These are phyloP conservation scores for Cisticola juncidis DNA, from an alignment of 2,113 vertebrate genomes.

Conservation along the genomic window DNA sequence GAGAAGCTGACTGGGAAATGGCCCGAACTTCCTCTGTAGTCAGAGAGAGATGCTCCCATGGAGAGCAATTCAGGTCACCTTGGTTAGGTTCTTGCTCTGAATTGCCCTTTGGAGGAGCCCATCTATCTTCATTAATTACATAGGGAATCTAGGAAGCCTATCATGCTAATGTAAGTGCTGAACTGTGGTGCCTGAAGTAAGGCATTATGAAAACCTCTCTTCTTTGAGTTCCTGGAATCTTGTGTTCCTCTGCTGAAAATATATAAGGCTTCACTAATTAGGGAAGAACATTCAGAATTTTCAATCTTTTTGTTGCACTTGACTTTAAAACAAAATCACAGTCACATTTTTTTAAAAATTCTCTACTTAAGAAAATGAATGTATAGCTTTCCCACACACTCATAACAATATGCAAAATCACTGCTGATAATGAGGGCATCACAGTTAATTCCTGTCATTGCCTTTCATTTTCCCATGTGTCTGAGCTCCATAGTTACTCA, in stretches of 20 bases:
- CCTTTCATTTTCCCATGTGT: not conserved
- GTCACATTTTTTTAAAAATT: not conserved
- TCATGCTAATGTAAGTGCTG: not conserved
- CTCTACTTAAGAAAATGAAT: not conserved
- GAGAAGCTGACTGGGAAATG: not conserved
- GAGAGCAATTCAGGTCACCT: constrained; percentile 31
- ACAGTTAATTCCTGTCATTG: not conserved
- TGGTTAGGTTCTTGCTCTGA: not conserved
- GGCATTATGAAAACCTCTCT: not conserved
- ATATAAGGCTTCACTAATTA: not conserved
- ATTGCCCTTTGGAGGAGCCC: not conserved
- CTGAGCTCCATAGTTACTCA: not conserved
- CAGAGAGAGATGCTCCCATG: not conserved
- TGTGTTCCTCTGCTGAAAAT: not conserved
- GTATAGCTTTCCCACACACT: not conserved
- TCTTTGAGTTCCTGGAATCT: not conserved
- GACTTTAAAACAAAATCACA: constrained; percentile 3
- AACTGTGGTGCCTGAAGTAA: not conserved
- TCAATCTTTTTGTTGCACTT: not conserved
- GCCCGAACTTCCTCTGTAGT: not conserved
- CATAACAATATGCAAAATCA: not conserved
- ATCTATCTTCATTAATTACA: not conserved
- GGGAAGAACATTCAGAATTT: not conserved
- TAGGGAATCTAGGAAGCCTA: not conserved
- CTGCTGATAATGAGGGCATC: not conserved